Conservation (phyloP, 2,888 invertebrate genomes). For the Ferdinandea cuprea region DNA sequence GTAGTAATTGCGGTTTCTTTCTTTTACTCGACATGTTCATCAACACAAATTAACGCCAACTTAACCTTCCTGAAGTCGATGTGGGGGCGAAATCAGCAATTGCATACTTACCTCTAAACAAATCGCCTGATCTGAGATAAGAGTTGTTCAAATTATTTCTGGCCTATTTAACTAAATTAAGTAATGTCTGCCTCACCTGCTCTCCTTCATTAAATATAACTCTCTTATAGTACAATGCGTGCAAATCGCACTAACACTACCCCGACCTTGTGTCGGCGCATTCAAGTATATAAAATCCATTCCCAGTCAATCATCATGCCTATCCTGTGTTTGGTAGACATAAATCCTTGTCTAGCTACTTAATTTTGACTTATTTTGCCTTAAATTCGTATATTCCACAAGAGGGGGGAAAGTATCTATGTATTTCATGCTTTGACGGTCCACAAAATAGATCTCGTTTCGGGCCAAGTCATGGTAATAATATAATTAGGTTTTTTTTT, state of each 20-base stretch:
- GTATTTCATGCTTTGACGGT: conserved; percentile 35
- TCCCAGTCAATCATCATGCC: conserved; percentile 24
- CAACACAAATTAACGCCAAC: too few relatives aligned
- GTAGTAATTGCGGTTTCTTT: too few relatives aligned
- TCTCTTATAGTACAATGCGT: conserved; percentile 47
- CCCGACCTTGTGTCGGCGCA: conserved; percentile 18
- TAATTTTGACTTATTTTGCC: conserved; percentile 49
- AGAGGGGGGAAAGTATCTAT: too few relatives aligned
- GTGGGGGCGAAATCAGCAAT: too few relatives aligned
- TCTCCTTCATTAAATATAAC: too few relatives aligned
- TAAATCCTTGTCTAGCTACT: conserved; percentile 42
- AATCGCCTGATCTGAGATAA: too few relatives aligned
- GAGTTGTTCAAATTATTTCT: too few relatives aligned
- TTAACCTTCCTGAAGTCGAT: too few relatives aligned
- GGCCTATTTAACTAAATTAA: too few relatives aligned
- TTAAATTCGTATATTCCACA: conserved; percentile 9
- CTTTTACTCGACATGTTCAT: too few relatives aligned
- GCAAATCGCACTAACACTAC: conserved; percentile 23
- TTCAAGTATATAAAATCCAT: conserved; percentile 29
- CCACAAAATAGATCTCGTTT: conserved; percentile 14
- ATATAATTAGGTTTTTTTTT: conserved; percentile 58
- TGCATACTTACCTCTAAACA: too few relatives aligned
- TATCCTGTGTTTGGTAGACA: conserved; percentile 37
- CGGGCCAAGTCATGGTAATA: conserved; percentile 36
- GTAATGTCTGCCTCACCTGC: too few relatives aligned